Evolutionary conservation across 2,888 invertebrate species (phyloP), one percentile per base, ranked within the genome.

Genomic region (Meghimatium bilineatum): DNA sequence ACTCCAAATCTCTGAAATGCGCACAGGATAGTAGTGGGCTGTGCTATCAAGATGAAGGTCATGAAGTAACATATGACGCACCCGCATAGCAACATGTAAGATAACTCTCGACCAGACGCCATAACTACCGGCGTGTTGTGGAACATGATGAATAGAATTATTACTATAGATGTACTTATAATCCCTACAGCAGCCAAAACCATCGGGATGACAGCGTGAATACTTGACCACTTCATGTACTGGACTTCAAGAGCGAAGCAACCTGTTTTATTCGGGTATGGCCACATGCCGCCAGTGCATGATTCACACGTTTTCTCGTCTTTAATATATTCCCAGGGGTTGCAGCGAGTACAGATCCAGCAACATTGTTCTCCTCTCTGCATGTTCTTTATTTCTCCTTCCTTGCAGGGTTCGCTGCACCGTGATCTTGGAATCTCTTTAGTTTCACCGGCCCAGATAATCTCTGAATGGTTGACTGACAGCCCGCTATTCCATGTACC

Each of bases 111-210:
- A 0, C 95, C 95, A 6, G 95, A 95, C 3, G 95, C 94, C 90
- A 95, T 94, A 12, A 96, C 96, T 75, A 96, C 94, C 17, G 96
- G 96, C 0, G 96, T 96, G 91, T 96, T 95, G 86, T 96, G 95
- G 91, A 96, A 95, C 80, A 94, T 94, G 80, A 96, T 94, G 92
- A 96, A 95, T 1, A 96, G 92, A 10, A 94, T 94, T 75, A 96
- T 95, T 29, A 96, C 95, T 56, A 95, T 93, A 23, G 95, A 90
- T 0, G 96, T 96, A 86, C 95, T 93, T 26, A 95, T 86, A 77
- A 96, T 95, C 0, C 96, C 96, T 20, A 96, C 89, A 74, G 95
- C 94, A 2, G 96, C 95, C 86, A 96, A 95, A 32, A 94, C 95
- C 81, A 95, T 94, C 0, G 96, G 96, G 29, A 95, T 95, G 69